These are phyloP conservation scores for Cettia cetti DNA, from an alignment of 2,113 vertebrate genomes.

Conservation along the genomic window DNA sequence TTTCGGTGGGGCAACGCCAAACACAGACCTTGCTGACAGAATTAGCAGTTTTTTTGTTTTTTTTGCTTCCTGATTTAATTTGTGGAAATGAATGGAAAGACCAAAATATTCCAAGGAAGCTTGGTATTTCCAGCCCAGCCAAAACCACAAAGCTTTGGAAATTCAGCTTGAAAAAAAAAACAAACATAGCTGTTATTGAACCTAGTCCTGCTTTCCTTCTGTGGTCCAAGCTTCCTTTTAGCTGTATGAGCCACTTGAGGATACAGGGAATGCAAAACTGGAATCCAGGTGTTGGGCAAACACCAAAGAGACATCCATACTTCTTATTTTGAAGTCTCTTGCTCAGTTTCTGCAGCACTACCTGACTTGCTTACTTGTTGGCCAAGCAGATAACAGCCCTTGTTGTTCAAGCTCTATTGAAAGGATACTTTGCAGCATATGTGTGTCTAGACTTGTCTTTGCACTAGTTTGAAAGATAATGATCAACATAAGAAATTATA, in stretches of 20 bases:
- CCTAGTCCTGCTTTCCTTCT: background rate
- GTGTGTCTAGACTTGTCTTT: background rate
- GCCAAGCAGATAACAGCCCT: background rate
- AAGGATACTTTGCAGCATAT: background rate
- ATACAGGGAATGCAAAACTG: background rate
- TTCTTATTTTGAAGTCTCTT: background rate
- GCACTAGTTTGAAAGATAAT: background rate
- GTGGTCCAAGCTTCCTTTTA: background rate
- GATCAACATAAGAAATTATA: background rate
- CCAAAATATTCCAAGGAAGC: slow-evolving; percentile 8
- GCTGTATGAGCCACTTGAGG: background rate
- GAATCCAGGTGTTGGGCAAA: background rate
- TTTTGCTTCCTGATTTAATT: background rate
- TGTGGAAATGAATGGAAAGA: slow-evolving; percentile 28
- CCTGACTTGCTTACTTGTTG: background rate
- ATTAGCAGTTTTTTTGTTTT: slow-evolving; percentile 1
- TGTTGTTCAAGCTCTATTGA: background rate
- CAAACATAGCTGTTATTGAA: background rate
- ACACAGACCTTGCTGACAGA: background rate
- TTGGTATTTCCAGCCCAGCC: slow-evolving; percentile 21
- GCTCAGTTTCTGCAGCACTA: background rate
- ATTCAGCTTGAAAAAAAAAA: background rate
- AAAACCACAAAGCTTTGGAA: slow-evolving; percentile 50
- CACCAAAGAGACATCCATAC: background rate
- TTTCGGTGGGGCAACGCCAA: background rate